Base-by-base conservation (phyloP, 2,797 vertebrate species). In the Helostoma temminkii region DNA sequence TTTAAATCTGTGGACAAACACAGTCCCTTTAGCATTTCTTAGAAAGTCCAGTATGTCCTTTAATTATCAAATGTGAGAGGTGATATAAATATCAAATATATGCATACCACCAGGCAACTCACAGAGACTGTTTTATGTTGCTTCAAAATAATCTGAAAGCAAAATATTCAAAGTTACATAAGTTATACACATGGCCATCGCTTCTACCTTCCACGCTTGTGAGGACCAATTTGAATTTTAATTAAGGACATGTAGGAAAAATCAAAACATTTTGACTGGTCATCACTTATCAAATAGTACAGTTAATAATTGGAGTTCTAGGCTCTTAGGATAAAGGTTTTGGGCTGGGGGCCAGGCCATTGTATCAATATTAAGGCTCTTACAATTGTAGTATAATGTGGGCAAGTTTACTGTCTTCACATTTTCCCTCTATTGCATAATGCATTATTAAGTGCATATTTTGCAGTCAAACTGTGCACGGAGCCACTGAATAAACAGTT, bases 401-500 rank as follows among this genome's bases (percentile, higher is more conserved):
- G 37, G 11, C 56, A 9, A 76, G 30, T 34, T 53, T 64, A 36
- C 37, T 57, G 41, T 56, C 10, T 43, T 47, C 50, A 47, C 46
- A 45, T 65, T 65, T 47, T 32, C 9, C 36, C 24, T n/a, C 21
- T 61, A 19, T 59, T 73, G 36, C 48, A 56, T 54, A 50, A 74
- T 26, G 21, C 37, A 54, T 71, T 47, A 64, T 47, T 43, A 25
- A 69, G 22, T 28, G 52, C 21, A 52, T 24, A 61, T 64, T 70
- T 9, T 0, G 21, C 25, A 72, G 14, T 42, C 24, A 66, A 47
- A 64, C 30, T 53, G 37, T 45, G 30, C 9, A 70, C 50, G 49
- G 15, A 67, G 14, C 19, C 14, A 54, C 9, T 41, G 5, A 19
- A 61, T 11, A n/a, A 37, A 8, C 3, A 61, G 34, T 24, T 4